Percentiles rank a stretch among this genome's conserved stretches.
Evolutionary conservation across 2,797 vertebrate species (phyloP).

Genomic region (Epinephelus awoara): DNA sequence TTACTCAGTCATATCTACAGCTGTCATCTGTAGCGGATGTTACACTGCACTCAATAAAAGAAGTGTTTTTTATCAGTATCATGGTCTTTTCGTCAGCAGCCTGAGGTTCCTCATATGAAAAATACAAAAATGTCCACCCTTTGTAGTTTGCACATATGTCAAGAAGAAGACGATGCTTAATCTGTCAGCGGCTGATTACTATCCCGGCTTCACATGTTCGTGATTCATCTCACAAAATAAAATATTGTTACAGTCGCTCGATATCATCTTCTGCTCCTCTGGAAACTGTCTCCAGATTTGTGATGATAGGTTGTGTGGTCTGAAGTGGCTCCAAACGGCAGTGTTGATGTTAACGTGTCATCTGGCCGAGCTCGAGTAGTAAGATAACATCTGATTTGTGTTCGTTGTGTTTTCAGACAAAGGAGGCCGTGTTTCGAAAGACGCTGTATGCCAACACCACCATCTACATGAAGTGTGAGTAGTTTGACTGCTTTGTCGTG

Average conservation of each 20-base stretch:
- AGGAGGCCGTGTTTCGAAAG: conserved; percentile 90
- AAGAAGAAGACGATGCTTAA: neutral
- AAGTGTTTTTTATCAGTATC: neutral
- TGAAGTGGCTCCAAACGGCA: neutral
- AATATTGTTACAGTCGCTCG: neutral
- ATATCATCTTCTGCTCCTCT: too few species aligned
- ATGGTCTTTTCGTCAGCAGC: neutral
- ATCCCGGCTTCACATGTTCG: neutral
- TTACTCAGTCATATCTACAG: neutral
- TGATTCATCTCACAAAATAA: neutral
- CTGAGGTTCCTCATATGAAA: neutral
- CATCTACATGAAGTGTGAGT: conserved; percentile 94
- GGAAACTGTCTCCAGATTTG: too few species aligned
- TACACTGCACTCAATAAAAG: neutral
- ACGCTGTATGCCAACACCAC: conserved; percentile 94
- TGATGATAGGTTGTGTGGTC: neutral
- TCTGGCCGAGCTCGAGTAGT: neutral
- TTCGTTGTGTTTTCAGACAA: conserved; percentile 80
- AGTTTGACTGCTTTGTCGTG: neutral
- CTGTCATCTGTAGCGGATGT: neutral
- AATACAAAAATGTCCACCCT: neutral
- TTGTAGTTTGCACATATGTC: neutral
- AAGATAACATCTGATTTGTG: conserved; percentile 1
- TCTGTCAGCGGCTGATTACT: neutral
- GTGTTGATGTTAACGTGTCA: neutral